phyloP scores from a whole-genome alignment of 2,888 invertebrate genomes.

The Aphidius colemani region DNA sequence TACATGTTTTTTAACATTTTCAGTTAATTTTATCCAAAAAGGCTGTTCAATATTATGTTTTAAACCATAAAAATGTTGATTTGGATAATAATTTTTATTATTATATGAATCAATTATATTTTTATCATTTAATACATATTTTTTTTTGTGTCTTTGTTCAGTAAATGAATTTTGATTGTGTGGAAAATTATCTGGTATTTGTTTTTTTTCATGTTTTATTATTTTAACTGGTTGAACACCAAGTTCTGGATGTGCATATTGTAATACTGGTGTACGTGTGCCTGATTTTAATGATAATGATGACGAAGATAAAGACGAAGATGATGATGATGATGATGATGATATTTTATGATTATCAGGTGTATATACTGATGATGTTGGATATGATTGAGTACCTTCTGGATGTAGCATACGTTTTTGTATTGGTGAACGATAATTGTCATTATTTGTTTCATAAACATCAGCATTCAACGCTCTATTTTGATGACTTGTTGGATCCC shows the following conservation, averaged over 20 bases:
- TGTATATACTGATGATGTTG: slow-evolving; percentile 70
- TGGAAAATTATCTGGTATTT: slow-evolving; percentile 44
- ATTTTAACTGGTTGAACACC: slow-evolving; percentile 76
- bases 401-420: slow-evolving; percentile 76
- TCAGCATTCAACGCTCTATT: slow-evolving; percentile 50
- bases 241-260: slow-evolving; percentile 80
- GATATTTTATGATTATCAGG: slow-evolving; percentile 66
- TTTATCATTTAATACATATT: slow-evolving; percentile 54
- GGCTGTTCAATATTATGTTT: slow-evolving; percentile 68
- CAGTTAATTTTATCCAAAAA: slow-evolving; percentile 75
- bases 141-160: slow-evolving; percentile 55
- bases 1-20: slow-evolving; percentile 74
- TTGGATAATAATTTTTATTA: slow-evolving; percentile 52
- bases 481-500: slow-evolving; percentile 51
- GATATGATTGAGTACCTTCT: slow-evolving; percentile 65
- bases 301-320: slow-evolving; percentile 62
- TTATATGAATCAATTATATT: slow-evolving; percentile 51
- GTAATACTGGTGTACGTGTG: slow-evolving; percentile 74
- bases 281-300: slow-evolving; percentile 71
- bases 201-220: slow-evolving; percentile 49
- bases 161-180: slow-evolving; percentile 45
- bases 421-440: slow-evolving; percentile 63
- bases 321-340: slow-evolving; percentile 65
- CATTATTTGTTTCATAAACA: slow-evolving; percentile 49
- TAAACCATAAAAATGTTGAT: slow-evolving; percentile 63